Conservation (phyloP, 2,113 vertebrate species). For the Saguinus midas region DNA sequence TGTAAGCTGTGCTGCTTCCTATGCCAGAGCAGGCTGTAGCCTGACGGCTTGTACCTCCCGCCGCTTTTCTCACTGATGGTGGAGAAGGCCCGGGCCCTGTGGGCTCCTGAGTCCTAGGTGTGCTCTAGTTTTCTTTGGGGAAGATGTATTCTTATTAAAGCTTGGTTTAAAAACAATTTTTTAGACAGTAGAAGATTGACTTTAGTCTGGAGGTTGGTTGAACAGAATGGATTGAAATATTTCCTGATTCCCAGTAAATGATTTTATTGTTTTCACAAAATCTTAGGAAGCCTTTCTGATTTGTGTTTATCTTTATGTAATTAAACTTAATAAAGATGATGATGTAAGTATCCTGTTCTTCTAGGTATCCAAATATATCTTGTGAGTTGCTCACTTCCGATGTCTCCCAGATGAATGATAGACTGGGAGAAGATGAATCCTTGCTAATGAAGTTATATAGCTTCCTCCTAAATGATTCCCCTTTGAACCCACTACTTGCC, state of each 20-base stretch:
- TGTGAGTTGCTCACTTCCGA: slow-evolving; percentile 98
- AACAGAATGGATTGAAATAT: background rate
- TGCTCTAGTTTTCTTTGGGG: background rate
- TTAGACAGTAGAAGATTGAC: background rate
- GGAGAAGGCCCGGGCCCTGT: background rate
- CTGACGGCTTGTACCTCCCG: background rate
- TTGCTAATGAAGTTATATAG: slow-evolving; percentile 94
- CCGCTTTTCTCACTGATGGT: background rate
- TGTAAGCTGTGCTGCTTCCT: rapidly evolving
- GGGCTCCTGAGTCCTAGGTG: background rate
- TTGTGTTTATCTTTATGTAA: slow-evolving; percentile 24
- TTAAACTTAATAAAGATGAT: slow-evolving; percentile 22
- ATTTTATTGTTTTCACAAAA: background rate
- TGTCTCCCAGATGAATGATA: slow-evolving; percentile 96
- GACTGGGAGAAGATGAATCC: slow-evolving; percentile 96
- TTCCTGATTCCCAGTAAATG: background rate
- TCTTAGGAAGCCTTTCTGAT: slow-evolving; percentile 29
- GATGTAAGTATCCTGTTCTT: slow-evolving; percentile 43
- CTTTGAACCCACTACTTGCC: slow-evolving; percentile 95
- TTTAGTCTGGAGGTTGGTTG: slow-evolving; percentile 3
- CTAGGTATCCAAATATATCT: slow-evolving; percentile 97
- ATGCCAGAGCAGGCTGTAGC: background rate
- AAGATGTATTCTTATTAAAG: background rate
- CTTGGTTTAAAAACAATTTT: background rate
- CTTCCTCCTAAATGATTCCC: slow-evolving; percentile 95